Conservation (phyloP, 2,113 vertebrate genomes). For the Vombatus ursinus region DNA sequence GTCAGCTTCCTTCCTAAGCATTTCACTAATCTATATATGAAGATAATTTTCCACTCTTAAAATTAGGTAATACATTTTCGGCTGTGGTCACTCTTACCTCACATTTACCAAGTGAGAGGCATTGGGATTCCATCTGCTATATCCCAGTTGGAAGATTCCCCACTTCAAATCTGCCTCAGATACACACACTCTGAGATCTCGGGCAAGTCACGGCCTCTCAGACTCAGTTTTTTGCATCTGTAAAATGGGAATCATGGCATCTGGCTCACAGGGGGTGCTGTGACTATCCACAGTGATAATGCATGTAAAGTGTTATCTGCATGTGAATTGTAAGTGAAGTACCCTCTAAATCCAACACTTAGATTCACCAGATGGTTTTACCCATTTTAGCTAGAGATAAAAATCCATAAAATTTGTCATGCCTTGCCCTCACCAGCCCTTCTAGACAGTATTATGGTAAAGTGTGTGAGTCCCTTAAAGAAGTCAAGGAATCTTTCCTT, state of each 20-base stretch:
- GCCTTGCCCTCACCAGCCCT: not conserved
- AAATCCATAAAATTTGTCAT: conserved; percentile 32
- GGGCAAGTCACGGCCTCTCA: not conserved
- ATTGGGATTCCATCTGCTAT: not conserved
- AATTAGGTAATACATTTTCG: not conserved
- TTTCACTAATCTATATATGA: conserved; percentile 29
- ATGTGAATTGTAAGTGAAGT: not conserved
- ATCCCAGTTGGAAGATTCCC: not conserved
- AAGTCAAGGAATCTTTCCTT: not conserved
- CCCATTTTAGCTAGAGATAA: not conserved
- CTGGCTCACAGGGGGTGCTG: not conserved
- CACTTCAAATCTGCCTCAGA: not conserved
- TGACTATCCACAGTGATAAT: not conserved
- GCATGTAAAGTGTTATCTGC: not conserved
- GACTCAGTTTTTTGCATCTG: not conserved
- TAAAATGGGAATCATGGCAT: not conserved
- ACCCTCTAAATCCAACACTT: not conserved
- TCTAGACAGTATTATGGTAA: not conserved
- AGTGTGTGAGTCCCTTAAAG: not conserved
- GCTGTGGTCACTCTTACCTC: not conserved
- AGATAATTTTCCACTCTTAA: not conserved
- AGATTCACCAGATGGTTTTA: not conserved
- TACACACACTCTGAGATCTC: not conserved
- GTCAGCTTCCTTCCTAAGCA: not conserved
- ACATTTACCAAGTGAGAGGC: not conserved